Conservation (phyloP, 2,797 vertebrate species). For the Coilia nasus region DNA sequence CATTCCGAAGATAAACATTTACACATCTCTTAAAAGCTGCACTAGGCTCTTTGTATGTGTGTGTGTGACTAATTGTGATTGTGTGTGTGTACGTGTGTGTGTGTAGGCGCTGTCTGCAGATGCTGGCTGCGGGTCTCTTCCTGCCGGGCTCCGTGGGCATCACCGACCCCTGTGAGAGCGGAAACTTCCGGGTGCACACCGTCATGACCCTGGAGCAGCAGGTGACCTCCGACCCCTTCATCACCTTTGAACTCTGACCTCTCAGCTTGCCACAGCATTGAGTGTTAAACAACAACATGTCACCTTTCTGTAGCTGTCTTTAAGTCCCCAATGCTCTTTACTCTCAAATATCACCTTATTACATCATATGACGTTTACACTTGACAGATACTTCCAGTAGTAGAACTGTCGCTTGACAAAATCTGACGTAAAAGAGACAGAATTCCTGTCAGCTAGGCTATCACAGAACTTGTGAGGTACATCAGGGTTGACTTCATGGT, state of each 20-base stretch:
- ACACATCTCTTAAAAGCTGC: background rate
- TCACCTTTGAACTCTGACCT: background rate
- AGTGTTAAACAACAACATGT: too few species aligned
- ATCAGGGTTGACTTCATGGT: too few species aligned
- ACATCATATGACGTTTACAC: too few species aligned
- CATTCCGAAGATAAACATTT: background rate
- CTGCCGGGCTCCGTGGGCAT: slow-evolving; percentile 94
- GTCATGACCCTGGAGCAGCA: slow-evolving; percentile 98
- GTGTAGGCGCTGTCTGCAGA: slow-evolving; percentile 93
- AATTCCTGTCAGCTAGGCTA: too few species aligned
- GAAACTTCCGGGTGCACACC: slow-evolving; percentile 94
- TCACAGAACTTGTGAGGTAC: too few species aligned
- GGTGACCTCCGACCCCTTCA: slow-evolving; percentile 69
- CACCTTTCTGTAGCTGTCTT: too few species aligned
- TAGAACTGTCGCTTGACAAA: too few species aligned
- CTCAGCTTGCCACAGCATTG: background rate
- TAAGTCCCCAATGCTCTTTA: too few species aligned
- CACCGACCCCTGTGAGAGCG: slow-evolving; percentile 95
- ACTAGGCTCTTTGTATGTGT: background rate
- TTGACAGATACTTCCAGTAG: too few species aligned
- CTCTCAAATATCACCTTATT: too few species aligned
- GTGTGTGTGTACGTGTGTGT: slow-evolving; percentile 5
- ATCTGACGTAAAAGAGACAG: too few species aligned
- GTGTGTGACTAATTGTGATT: background rate
- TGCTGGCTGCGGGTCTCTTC: slow-evolving; percentile 93